Percentiles rank a stretch among this genome's conserved stretches.
These are phyloP conservation scores for Numida meleagris DNA, from an alignment of 2,113 vertebrate species.

Conservation along the genomic window DNA sequence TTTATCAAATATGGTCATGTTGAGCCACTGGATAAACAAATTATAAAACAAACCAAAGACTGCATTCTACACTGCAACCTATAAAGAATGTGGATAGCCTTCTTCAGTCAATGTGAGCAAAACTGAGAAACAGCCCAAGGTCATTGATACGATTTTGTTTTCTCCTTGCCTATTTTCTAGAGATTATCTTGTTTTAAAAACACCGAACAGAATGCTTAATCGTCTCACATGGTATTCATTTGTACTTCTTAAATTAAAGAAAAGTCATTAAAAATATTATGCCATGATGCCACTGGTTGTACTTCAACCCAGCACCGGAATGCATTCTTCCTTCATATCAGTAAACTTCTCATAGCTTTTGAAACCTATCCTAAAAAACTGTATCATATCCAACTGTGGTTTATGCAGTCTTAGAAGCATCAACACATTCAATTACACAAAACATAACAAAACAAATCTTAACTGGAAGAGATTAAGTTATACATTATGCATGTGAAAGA, in stretches of 20 bases:
- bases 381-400: not conserved
- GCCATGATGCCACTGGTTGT: not conserved
- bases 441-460: not conserved
- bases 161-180: not conserved
- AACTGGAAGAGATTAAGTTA: not conserved
- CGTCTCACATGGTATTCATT: not conserved
- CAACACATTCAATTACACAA: not conserved
- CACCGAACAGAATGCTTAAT: not conserved
- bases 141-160: not conserved
- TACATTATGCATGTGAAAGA: not conserved
- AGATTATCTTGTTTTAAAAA: not conserved
- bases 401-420: not conserved
- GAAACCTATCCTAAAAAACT: not conserved
- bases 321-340: not conserved
- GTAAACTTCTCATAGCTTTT: not conserved
- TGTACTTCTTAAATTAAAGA: not conserved
- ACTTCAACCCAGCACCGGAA: not conserved
- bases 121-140: not conserved
- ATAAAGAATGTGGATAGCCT: accelerated
- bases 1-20: not conserved
- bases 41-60: not conserved
- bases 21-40: not conserved
- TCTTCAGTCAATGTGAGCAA: not conserved
- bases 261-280: not conserved
- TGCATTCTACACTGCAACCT: not conserved